Evolutionary conservation across 2,797 vertebrate species (phyloP).

Genomic region (Vireo griseus): DNA sequence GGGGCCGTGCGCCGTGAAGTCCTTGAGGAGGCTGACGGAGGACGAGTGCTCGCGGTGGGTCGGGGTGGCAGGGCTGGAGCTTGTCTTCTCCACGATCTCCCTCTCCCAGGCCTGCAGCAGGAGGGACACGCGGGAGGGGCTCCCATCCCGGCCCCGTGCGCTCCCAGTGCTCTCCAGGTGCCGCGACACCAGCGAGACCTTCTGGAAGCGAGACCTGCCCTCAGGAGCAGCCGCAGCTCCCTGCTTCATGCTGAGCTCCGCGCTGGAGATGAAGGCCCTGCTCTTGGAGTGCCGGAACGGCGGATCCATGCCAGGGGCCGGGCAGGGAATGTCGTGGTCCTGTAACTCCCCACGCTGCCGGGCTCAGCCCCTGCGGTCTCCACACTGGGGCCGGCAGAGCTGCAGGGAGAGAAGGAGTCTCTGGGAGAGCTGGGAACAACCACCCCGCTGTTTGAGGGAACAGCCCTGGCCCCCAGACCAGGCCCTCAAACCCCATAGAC

Average conservation of each 20-base stretch:
- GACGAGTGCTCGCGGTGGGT: neutral
- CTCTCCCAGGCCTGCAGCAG: constrained; percentile 67
- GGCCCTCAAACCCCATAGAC: neutral
- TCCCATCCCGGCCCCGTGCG: neutral
- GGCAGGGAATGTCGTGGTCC: neutral
- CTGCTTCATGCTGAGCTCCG: constrained; percentile 69
- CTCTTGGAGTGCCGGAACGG: neutral
- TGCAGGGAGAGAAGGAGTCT: neutral
- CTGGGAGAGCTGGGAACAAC: neutral
- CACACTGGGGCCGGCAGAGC: neutral
- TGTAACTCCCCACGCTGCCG: neutral
- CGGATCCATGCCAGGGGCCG: neutral
- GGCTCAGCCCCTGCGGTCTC: neutral
- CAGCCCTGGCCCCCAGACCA: neutral
- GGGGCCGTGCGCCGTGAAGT: constrained; percentile 62
- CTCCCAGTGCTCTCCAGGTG: neutral
- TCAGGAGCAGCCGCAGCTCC: constrained; percentile 24
- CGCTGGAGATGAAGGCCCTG: constrained; percentile 53
- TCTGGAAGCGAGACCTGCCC: constrained; percentile 66
- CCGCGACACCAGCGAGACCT: constrained; percentile 74
- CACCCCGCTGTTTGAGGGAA: rapidly evolving
- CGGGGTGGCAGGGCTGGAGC: neutral
- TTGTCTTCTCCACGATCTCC: constrained; percentile 42
- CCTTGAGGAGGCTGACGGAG: neutral
- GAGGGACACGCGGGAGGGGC: constrained; percentile 54